Conservation (phyloP, 1,140 invertebrate genomes). For the Battus philenor region DNA sequence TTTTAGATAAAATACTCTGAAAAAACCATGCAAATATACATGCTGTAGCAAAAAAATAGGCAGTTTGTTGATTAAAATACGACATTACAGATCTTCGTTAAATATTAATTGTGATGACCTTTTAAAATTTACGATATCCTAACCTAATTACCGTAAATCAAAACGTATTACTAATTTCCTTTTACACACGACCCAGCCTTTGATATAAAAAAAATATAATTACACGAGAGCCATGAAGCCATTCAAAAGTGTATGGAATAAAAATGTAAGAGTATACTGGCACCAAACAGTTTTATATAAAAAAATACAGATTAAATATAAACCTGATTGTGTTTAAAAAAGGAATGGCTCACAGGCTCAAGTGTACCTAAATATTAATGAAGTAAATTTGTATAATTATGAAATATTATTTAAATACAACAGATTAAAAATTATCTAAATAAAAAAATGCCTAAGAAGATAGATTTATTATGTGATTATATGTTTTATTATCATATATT, state of each 20-base stretch:
- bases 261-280: background rate
- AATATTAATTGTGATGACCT: slow-evolving; percentile 14
- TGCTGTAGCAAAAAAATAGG: slow-evolving; percentile 1
- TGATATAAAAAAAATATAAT: slow-evolving; percentile 22
- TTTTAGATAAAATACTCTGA: no score
- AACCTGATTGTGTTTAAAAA: background rate
- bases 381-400: slow-evolving; percentile 8
- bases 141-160: slow-evolving; percentile 19
- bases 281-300: background rate
- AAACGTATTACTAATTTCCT: slow-evolving; percentile 28
- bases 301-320: slow-evolving; percentile 1
- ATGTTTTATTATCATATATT: slow-evolving; percentile 33
- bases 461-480: slow-evolving; percentile 31
- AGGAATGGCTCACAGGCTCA: slow-evolving; percentile 10
- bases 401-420: slow-evolving; percentile 15
- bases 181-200: slow-evolving; percentile 63
- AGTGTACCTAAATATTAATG: slow-evolving; percentile 7
- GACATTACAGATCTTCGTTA: slow-evolving; percentile 18
- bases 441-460: slow-evolving; percentile 12
- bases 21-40: slow-evolving; percentile 2
- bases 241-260: slow-evolving; percentile 1
- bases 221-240: slow-evolving; percentile 14
- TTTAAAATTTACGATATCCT: background rate
- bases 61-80: no score
- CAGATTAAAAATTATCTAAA: slow-evolving; percentile 13